A percentile compares a stretch with the other conserved stretches of the same genome.
Conservation (phyloP, 2,797 vertebrate species). For the Channallabes apus region DNA sequence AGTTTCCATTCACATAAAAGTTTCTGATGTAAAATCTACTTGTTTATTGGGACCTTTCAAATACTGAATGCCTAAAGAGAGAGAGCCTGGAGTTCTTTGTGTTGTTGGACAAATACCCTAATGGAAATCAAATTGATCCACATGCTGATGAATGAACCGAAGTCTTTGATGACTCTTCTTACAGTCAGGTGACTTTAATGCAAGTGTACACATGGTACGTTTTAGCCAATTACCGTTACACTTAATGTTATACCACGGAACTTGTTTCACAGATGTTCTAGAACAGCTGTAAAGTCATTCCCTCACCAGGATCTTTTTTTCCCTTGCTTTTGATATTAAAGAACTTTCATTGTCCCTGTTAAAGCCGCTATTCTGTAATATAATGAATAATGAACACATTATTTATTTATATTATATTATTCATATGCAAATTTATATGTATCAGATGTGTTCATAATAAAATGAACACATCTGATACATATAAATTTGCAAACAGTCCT, state of each 20-base stretch:
- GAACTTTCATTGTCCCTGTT: neutral
- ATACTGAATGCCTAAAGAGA: neutral
- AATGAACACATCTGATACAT: neutral
- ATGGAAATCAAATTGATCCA: neutral
- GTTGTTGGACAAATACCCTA: neutral
- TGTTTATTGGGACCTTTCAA: neutral
- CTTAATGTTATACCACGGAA: neutral
- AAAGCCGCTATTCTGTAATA: too few relatives aligned
- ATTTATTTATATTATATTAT: too few relatives aligned
- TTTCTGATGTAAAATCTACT: constrained; percentile 3
- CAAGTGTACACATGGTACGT: neutral
- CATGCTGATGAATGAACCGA: neutral
- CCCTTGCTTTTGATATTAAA: neutral
- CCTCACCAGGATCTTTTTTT: neutral
- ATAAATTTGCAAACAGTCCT: neutral
- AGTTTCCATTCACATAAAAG: constrained; percentile 50
- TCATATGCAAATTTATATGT: too few relatives aligned
- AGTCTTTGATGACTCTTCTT: neutral
- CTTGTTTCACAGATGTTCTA: neutral
- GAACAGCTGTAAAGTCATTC: too few relatives aligned
- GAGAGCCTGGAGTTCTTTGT: neutral
- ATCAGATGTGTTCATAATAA: too few relatives aligned
- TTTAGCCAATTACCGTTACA: neutral
- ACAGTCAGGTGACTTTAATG: neutral
- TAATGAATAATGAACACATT: too few relatives aligned